Evolutionary conservation across 2,888 invertebrate genomes (phyloP).

Genomic region (Fabriciana adippe): DNA sequence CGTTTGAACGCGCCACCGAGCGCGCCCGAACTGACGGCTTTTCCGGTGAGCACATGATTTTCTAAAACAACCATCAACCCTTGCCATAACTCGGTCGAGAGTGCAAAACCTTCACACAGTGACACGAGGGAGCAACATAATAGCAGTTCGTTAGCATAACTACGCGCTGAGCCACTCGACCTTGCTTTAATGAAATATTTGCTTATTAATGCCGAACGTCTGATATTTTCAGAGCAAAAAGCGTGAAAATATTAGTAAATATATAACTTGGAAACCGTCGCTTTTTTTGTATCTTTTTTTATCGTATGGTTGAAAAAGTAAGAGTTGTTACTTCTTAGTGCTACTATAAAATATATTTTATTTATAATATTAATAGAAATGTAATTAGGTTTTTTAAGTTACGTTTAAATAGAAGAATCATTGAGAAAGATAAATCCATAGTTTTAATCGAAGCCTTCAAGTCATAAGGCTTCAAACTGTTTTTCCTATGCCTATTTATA

Average conservation of each 20-base stretch:
- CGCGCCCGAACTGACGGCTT: constrained; percentile 54
- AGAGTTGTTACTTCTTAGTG: background rate
- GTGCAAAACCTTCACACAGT: constrained; percentile 81
- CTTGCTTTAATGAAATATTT: constrained; percentile 69
- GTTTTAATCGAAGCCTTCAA: too few relatives aligned
- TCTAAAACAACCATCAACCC: constrained; percentile 74
- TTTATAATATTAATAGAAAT: too few relatives aligned
- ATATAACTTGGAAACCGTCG: constrained; percentile 40
- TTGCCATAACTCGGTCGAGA: constrained; percentile 76
- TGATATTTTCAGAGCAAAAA: constrained; percentile 18
- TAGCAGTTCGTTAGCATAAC: constrained; percentile 78
- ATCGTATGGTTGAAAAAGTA: background rate
- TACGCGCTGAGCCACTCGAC: constrained; percentile 55
- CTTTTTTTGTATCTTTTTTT: background rate
- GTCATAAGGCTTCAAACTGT: too few relatives aligned
- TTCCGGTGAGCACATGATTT: constrained; percentile 74
- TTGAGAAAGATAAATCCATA: too few relatives aligned
- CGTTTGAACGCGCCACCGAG: constrained; percentile 57
- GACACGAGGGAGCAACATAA: constrained; percentile 76
- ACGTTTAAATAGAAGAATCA: too few relatives aligned
- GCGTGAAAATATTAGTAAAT: constrained; percentile 3
- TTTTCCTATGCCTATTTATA: too few relatives aligned
- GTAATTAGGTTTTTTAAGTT: too few relatives aligned
- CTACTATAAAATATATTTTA: too few relatives aligned
- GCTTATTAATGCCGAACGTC: constrained; percentile 60